phyloP scores from a whole-genome alignment of 1,140 invertebrate genomes.

The Drosophila nebulosa region DNA sequence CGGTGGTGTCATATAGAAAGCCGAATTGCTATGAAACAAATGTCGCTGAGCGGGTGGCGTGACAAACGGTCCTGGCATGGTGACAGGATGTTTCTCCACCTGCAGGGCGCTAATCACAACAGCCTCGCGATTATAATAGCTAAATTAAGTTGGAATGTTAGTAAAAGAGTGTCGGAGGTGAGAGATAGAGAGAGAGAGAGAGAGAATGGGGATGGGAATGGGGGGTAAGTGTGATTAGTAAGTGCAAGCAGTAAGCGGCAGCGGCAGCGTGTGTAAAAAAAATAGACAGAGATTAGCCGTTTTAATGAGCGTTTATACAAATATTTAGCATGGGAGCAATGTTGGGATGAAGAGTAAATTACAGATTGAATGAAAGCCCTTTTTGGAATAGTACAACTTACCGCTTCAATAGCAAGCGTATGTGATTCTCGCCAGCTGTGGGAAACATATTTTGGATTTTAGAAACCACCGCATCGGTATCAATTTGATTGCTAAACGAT shows the following conservation, averaged over 20 bases:
- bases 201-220: neutral
- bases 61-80: slow-evolving; percentile 89
- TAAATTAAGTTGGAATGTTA: slow-evolving; percentile 75
- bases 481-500: slow-evolving; percentile 84
- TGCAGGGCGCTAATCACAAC: slow-evolving; percentile 95
- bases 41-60: slow-evolving; percentile 85
- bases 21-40: slow-evolving; percentile 74
- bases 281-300: slow-evolving; percentile 51
- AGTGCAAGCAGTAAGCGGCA: slow-evolving; percentile 43
- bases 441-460: slow-evolving; percentile 96
- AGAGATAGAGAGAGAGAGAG: no score
- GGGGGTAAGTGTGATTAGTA: slow-evolving; percentile 13
- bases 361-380: neutral
- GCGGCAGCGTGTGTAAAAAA: slow-evolving; percentile 65
- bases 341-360: slow-evolving; percentile 6
- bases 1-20: slow-evolving; percentile 80
- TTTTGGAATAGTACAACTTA: slow-evolving; percentile 81
- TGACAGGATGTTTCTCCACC: slow-evolving; percentile 95
- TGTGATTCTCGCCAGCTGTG: slow-evolving; percentile 93
- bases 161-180: slow-evolving; percentile 26
- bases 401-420: slow-evolving; percentile 93
- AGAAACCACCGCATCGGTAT: slow-evolving; percentile 87
- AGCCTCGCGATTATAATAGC: slow-evolving; percentile 95
- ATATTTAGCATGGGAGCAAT: neutral
- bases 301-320: neutral